Evolutionary conservation across 2,888 invertebrate genomes (phyloP), one percentile per base, ranked within the genome.

Genomic region (Hypena proboscidalis): DNA sequence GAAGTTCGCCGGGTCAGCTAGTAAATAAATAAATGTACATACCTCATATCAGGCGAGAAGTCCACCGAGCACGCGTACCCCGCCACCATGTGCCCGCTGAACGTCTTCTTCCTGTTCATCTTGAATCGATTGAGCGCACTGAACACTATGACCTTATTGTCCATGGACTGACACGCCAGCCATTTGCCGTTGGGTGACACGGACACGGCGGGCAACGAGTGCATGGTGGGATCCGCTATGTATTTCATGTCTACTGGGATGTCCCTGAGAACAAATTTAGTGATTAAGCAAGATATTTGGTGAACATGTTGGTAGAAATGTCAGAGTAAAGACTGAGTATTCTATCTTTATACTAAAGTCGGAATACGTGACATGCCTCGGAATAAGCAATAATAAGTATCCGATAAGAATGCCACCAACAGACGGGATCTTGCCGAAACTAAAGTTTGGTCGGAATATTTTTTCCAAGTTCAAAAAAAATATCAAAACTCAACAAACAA

Each of bases 161-260:
- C 99, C 96, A 99, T 97, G 53, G 98, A 97, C 87, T 99, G 99
- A 77, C 99, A 99, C 0, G 99, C 99, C 50, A 99, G 92, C 99
- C 99, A 99, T 87, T 99, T 99, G 76, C 97, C 97, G 91, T 99
- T 99, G 0, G 99, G 99, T 0, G 99, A 96, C 3, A 95, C 93
- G 0, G 98, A 97, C 0, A 99, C 99, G 0, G 98, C 96, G 0
- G 99, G 99, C 95, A 99, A 97, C 3, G 99, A 99, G 86, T 99
- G 99, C 98, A 99, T 98, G 0, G 97, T 95, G 0, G 99, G 99
- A 86, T 99, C 99, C 0, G 99, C 99, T 58, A 99, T 99, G 84
- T 99, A 98, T 82, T 99, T 99, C 96, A 99, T 99, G 84, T 99
- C 99, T 1, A 99, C 99, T 0, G 97, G 97, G 70, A 97, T 97